These are phyloP conservation scores for Pandemis corylana DNA, from an alignment of 2,888 invertebrate genomes.

Conservation along the genomic window DNA sequence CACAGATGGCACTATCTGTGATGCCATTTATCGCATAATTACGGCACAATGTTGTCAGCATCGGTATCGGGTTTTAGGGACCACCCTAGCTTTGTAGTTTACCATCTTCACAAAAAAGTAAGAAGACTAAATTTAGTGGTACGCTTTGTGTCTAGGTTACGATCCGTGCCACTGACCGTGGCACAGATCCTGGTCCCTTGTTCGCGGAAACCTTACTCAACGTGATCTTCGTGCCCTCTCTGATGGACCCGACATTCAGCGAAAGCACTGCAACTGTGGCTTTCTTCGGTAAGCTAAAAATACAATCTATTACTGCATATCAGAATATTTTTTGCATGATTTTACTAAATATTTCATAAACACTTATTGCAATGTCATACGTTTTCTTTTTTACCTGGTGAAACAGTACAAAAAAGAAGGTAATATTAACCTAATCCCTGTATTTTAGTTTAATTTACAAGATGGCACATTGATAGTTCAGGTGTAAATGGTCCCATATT, in stretches of 20 bases:
- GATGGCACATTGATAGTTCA: neutral
- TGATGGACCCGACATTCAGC: slow-evolving; percentile 74
- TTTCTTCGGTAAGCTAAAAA: slow-evolving; percentile 64
- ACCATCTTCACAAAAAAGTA: neutral
- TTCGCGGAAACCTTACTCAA: slow-evolving; percentile 58
- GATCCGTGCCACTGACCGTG: slow-evolving; percentile 79
- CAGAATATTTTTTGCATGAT: neutral
- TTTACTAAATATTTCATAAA: neutral
- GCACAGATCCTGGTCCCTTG: slow-evolving; percentile 64
- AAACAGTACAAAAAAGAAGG: neutral
- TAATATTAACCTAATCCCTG: neutral
- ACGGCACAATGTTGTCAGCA: too few species aligned
- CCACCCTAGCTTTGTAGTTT: too few species aligned
- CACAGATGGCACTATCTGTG: too few species aligned
- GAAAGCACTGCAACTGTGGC: slow-evolving; percentile 53
- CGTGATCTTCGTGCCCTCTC: slow-evolving; percentile 77
- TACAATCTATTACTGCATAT: neutral
- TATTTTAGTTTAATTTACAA: neutral
- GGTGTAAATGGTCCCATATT: neutral
- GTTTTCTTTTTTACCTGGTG: neutral
- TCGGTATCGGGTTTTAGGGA: too few species aligned
- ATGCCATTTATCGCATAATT: too few species aligned
- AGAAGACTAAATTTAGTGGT: neutral
- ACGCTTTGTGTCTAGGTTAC: slow-evolving; percentile 66
- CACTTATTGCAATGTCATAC: neutral